These are phyloP conservation scores for Setophaga petechia DNA, from an alignment of 2,113 vertebrate species.

Conservation along the genomic window DNA sequence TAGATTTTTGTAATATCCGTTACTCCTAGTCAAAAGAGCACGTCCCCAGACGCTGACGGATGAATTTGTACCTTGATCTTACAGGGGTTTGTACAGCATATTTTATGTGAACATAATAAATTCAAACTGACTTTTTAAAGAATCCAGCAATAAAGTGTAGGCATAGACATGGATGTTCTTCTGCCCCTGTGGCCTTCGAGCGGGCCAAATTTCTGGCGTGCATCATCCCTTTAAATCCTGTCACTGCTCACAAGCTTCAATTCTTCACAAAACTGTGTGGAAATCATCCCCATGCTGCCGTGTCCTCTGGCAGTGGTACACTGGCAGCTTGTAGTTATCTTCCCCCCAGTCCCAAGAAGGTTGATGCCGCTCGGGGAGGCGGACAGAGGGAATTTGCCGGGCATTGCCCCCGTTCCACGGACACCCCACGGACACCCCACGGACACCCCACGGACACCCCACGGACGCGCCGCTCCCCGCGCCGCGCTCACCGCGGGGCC, in stretches of 20 bases:
- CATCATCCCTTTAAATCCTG: background rate
- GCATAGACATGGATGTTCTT: background rate
- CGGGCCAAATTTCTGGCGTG: background rate
- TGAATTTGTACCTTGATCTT: background rate
- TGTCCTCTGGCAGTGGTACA: background rate
- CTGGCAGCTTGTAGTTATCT: background rate
- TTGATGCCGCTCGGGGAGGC: background rate
- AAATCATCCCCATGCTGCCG: background rate
- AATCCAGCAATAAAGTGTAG: background rate
- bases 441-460: rapidly evolving
- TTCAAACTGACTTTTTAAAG: background rate
- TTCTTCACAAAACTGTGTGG: background rate
- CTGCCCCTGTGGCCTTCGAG: background rate
- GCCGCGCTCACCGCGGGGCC: background rate
- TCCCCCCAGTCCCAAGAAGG: no score
- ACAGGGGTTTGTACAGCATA: background rate
- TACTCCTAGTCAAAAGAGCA: background rate
- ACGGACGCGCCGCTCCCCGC: rapidly evolving
- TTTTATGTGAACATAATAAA: background rate
- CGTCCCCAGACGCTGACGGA: background rate
- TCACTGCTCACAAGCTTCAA: background rate
- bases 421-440: rapidly evolving
- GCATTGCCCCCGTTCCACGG: rapidly evolving
- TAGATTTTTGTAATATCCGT: background rate
- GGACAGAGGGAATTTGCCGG: rapidly evolving